Evolutionary conservation across 2,797 vertebrate species (phyloP), one percentile per base, ranked within the genome.

Genomic region (Varecia variegata): DNA sequence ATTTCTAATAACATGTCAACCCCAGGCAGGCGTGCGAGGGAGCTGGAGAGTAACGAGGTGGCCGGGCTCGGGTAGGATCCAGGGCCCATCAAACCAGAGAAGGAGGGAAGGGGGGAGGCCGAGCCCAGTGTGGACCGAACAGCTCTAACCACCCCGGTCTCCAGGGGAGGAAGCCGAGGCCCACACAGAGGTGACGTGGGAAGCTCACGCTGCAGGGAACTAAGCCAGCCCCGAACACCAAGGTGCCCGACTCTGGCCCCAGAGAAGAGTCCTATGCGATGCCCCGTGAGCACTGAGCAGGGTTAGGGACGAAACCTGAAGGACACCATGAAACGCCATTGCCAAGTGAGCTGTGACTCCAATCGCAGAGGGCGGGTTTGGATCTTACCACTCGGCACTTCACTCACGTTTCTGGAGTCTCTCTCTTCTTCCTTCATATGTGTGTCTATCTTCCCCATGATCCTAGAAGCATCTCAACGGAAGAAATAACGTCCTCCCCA

Each of bases 1-100:
- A 85, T 92, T 96, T 97, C 93, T 92, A 93, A 77, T 45, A 73
- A 93, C 67, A n/a, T 11, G 23, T 85, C 93, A 85, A 62, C 43
- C 43, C 68, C 84, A 93, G 88, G 74, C n/a, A 95, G 76, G 54
- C 74, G 38, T 58, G 38, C 88, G 85, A 47, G 47, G 81, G 56
- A 65, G 54, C 25, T 40, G 5, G 23, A 54, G 56, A 94, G 60
- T 54, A 70, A 88, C 3, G 30, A 84, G 40, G 74, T 0, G 0
- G 54, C 30, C 25, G 32, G 3, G 25, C 14, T 43, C 3, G 0
- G 4, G 65, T 54, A 76, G 68, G 17, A 62, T 25, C 13, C 25
- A 60, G 56, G 68, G 65, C 30, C 81, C 50, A 4, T 30, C 23
- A 17, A 43, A 43, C 14, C 7, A 73, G 14, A 2, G n/a, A 50